phyloP scores from a whole-genome alignment of 1,140 invertebrate genomes.

The Megalopta genalis region DNA sequence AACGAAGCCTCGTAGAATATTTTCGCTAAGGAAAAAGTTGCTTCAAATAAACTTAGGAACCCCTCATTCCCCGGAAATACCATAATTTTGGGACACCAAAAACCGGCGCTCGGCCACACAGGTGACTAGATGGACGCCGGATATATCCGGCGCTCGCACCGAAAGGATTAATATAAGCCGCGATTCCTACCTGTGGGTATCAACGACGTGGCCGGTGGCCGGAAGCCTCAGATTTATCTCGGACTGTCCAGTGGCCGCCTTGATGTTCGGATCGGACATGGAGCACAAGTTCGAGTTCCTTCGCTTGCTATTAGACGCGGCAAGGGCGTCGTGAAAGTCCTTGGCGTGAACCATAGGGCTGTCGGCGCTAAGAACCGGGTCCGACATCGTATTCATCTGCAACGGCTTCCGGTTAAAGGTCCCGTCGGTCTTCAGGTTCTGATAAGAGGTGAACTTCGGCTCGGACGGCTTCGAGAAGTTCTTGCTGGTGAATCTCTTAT shows the following conservation, averaged over 20 bases:
- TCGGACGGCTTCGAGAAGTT: conserved; percentile 62
- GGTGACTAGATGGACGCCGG: too few species aligned
- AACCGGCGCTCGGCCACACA: too few species aligned
- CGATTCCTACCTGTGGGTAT: conserved; percentile 21
- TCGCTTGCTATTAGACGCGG: conserved; percentile 33
- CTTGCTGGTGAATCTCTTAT: conserved; percentile 61
- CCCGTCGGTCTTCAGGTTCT: conserved; percentile 71
- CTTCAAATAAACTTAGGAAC: too few species aligned
- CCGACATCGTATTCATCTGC: conserved; percentile 73
- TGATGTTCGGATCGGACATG: conserved; percentile 74
- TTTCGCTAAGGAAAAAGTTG: too few species aligned
- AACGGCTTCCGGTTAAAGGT: conserved; percentile 50
- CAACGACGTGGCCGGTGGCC: not conserved
- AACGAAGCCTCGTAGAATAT: too few species aligned
- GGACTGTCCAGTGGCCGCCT: conserved; percentile 42
- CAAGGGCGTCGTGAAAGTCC: conserved; percentile 49
- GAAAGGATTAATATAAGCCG: too few species aligned
- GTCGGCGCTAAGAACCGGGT: conserved; percentile 69
- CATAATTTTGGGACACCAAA: too few species aligned
- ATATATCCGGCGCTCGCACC: too few species aligned
- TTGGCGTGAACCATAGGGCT: conserved; percentile 43
- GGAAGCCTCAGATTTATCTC: conserved; percentile 43
- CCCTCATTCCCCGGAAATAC: too few species aligned
- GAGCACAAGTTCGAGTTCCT: conserved; percentile 70
- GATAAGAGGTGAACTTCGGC: conserved; percentile 73